phyloP scores from a whole-genome alignment of 2,113 vertebrate genomes.

The Oncorhynchus masou region DNA sequence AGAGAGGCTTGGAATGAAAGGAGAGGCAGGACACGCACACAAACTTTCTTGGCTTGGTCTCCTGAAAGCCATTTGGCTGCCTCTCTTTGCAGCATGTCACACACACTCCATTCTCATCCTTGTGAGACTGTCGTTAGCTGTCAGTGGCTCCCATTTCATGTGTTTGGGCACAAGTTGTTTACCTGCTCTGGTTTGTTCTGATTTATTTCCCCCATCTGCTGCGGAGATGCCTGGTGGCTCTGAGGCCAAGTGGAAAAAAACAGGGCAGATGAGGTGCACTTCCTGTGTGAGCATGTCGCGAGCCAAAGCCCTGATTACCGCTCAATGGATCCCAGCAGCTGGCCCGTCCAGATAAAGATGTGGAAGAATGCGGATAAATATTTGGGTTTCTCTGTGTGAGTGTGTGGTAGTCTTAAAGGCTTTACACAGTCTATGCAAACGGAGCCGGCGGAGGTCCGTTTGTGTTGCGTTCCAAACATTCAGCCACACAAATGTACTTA shows the following conservation, averaged over 20 bases:
- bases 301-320: not conserved
- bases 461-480: no score
- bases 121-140: no score
- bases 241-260: not conserved
- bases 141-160: no score
- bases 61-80: no score
- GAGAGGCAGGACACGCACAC: not conserved
- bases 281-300: slow-evolving; percentile 2
- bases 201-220: not conserved
- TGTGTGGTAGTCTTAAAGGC: not conserved
- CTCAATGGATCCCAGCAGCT: slow-evolving; percentile 16
- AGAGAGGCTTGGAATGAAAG: no score
- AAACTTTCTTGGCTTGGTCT: not conserved
- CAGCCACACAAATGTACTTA: no score
- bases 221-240: not conserved
- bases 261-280: slow-evolving; percentile 13
- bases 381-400: not conserved
- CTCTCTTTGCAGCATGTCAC: no score
- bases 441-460: no score
- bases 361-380: not conserved
- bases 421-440: no score
- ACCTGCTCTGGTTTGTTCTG: not conserved
- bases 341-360: slow-evolving; percentile 20
- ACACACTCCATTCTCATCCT: no score
- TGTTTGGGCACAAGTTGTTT: no score